Conservation (phyloP, 2,797 vertebrate genomes). For the Hyperoplus immaculatus region DNA sequence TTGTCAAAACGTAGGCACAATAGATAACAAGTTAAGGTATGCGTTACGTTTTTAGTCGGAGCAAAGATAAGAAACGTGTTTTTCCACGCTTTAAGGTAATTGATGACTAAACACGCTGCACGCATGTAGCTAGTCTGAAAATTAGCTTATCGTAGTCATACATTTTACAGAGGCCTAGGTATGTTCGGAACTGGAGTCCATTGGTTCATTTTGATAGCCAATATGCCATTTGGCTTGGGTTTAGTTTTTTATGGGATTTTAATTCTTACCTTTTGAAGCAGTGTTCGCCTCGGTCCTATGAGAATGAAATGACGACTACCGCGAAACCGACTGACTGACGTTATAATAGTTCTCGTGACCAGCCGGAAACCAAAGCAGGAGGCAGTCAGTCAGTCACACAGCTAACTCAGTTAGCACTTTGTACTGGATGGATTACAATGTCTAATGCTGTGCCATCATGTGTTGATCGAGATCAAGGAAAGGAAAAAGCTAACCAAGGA, state of each 20-base stretch:
- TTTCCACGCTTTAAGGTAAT: not conserved
- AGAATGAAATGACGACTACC: slow-evolving; percentile 52
- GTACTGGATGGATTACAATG: not conserved
- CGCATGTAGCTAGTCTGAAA: not conserved
- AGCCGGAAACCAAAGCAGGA: not conserved
- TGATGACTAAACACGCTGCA: not conserved
- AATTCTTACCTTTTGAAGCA: slow-evolving; percentile 50
- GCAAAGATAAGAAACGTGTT: not conserved
- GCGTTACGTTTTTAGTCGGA: not conserved
- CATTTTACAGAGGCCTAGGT: not conserved
- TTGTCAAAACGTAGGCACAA: accelerated
- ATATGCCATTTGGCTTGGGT: accelerated
- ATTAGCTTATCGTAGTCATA: slow-evolving; percentile 4
- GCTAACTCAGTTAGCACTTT: slow-evolving; percentile 27
- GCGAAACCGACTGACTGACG: not conserved
- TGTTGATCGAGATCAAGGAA: too few species aligned
- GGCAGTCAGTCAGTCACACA: too few species aligned
- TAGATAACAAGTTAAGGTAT: accelerated
- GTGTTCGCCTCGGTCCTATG: not conserved
- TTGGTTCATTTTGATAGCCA: accelerated
- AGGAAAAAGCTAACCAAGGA: not conserved
- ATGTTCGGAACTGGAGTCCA: accelerated
- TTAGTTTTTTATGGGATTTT: accelerated
- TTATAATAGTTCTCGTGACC: not conserved
- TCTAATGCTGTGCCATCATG: not conserved